A percentile compares a stretch with the other conserved stretches of the same genome.
Conservation (phyloP, 2,888 invertebrate species). For the Phalangium opilio region DNA sequence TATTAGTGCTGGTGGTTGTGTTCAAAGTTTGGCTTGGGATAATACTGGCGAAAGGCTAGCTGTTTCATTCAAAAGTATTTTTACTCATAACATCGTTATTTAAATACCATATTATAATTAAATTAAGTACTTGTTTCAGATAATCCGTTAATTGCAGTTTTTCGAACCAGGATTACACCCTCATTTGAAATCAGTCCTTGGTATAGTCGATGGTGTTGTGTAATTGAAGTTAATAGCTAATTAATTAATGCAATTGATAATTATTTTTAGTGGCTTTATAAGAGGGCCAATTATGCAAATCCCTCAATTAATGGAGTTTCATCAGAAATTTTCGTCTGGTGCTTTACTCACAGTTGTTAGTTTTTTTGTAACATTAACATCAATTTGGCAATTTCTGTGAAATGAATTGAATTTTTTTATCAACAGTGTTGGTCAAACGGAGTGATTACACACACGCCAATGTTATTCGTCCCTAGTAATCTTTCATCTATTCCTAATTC, state of each 20-base stretch:
- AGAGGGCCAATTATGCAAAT: conserved; percentile 53
- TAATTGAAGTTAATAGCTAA: too few relatives aligned
- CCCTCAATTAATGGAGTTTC: conserved; percentile 62
- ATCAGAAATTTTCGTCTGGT: conserved; percentile 53
- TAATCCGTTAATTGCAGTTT: conserved; percentile 48
- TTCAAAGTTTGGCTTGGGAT: conserved; percentile 70
- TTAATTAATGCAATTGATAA: too few relatives aligned
- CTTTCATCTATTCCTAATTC: too few relatives aligned
- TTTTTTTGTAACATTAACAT: too few relatives aligned
- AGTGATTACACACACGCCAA: conserved; percentile 26
- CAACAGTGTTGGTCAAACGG: conserved; percentile 32
- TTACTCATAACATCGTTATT: too few relatives aligned
- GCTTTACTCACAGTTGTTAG: conserved; percentile 61
- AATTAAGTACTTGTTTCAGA: conserved; percentile 10
- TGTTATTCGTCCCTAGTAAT: background rate
- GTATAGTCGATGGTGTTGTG: too few relatives aligned
- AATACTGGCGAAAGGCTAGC: conserved; percentile 61
- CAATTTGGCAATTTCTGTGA: too few relatives aligned
- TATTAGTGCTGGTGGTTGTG: conserved; percentile 56
- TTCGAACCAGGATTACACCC: conserved; percentile 50
- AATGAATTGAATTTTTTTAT: conserved; percentile 2
- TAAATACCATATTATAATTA: too few relatives aligned
- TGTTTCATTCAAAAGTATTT: conserved; percentile 33
- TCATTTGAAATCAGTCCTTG: conserved; percentile 53
- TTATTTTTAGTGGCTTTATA: conserved; percentile 51